Evolutionary conservation across 1,140 invertebrate species (phyloP).

Genomic region (Bathynomus jamesi): DNA sequence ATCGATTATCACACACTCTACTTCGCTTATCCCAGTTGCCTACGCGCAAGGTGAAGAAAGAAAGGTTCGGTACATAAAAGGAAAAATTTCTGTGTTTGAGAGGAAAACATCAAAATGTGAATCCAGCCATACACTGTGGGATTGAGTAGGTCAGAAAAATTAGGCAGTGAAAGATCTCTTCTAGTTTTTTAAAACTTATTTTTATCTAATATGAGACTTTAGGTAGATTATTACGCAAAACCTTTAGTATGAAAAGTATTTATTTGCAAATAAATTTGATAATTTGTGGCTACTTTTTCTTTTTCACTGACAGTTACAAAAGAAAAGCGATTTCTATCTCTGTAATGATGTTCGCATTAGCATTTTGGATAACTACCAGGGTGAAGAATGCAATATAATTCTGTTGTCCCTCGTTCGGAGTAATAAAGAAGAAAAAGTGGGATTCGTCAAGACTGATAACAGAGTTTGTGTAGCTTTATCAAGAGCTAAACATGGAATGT

Average conservation of each 20-base stretch:
- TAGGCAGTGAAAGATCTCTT: background rate
- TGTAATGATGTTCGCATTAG: conserved; percentile 45
- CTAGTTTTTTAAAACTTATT: background rate
- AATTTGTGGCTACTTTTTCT: too few relatives aligned
- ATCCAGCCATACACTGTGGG: too few relatives aligned
- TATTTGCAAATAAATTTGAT: too few relatives aligned
- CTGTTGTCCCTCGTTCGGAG: conserved; percentile 72
- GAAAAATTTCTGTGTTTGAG: too few relatives aligned
- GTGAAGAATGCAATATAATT: conserved; percentile 77
- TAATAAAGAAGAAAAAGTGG: conserved; percentile 58
- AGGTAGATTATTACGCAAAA: background rate
- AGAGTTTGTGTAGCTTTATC: conserved; percentile 76
- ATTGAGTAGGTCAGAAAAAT: background rate
- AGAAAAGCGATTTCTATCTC: background rate
- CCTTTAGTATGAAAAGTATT: background rate
- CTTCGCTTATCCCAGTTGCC: too few relatives aligned
- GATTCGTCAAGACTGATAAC: conserved; percentile 67
- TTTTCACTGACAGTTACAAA: conserved; percentile 20
- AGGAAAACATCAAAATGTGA: too few relatives aligned
- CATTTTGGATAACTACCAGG: conserved; percentile 74
- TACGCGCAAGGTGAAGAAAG: too few relatives aligned
- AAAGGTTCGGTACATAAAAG: too few relatives aligned
- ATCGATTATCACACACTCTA: too few relatives aligned
- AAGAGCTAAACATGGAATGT: conserved; percentile 63
- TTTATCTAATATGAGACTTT: background rate